A percentile compares a stretch with the other conserved stretches of the same genome.
phyloP scores from a whole-genome alignment of 2,113 vertebrate species.

The Brachirus orientalis region DNA sequence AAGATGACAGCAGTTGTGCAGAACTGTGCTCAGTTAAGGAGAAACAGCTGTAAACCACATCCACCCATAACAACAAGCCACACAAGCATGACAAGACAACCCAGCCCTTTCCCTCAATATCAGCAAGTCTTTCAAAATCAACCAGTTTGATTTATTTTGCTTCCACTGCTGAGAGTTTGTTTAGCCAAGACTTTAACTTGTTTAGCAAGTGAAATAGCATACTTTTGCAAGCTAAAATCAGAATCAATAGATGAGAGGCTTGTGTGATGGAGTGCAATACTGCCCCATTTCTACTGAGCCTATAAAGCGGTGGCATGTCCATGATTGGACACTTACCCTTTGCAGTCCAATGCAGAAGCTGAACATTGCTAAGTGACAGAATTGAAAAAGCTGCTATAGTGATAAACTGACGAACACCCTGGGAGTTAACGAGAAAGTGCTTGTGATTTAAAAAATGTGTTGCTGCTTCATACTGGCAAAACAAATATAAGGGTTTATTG shows the following conservation, averaged over 20 bases:
- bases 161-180: conserved; percentile 2
- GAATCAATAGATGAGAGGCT: conserved; percentile 16
- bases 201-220: conserved; percentile 5
- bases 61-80: conserved; percentile 50
- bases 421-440: not conserved
- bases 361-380: not conserved
- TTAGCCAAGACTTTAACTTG: not conserved
- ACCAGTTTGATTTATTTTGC: conserved; percentile 5
- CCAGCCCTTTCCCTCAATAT: conserved; percentile 38
- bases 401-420: not conserved
- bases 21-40: conserved; percentile 37
- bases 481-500: not conserved
- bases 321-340: conserved; percentile 18
- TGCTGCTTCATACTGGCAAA: conserved; percentile 29
- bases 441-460: not conserved
- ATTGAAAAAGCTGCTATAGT: not conserved
- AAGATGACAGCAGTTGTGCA: conserved; percentile 4
- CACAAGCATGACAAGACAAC: conserved; percentile 40
- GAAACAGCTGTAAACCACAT: conserved; percentile 51
- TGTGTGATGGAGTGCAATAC: not conserved
- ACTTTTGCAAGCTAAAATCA: too few relatives aligned
- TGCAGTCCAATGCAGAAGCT: not conserved
- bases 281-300: conserved; percentile 3
- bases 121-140: conserved; percentile 16
- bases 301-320: conserved; percentile 13